Conservation (phyloP, 1,140 invertebrate species). For the Cryptotermes secundus region DNA sequence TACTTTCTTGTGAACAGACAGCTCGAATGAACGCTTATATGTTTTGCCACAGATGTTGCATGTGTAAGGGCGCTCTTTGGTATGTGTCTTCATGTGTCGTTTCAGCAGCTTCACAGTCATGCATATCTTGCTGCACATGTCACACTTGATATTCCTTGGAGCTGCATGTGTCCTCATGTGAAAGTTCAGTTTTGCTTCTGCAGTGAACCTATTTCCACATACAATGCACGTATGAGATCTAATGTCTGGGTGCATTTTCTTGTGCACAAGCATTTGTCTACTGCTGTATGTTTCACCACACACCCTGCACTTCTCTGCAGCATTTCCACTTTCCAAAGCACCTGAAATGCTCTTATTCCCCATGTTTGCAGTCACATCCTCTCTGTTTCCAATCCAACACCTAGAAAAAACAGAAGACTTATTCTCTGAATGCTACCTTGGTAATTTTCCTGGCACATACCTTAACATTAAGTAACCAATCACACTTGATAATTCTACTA, state of each 20-base stretch:
- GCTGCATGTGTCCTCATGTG: conserved; percentile 60
- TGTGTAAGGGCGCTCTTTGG: conserved; percentile 50
- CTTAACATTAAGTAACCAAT: too few relatives aligned
- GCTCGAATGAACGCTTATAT: conserved; percentile 51
- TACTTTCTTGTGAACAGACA: conserved; percentile 47
- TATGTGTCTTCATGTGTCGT: conserved; percentile 53
- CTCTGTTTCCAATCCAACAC: background rate
- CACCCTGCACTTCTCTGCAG: background rate
- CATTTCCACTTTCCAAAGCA: background rate
- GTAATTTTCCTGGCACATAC: background rate
- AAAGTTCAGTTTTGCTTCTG: conserved; percentile 61
- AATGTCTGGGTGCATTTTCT: conserved; percentile 55
- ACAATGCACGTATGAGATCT: conserved; percentile 46
- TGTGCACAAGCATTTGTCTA: background rate
- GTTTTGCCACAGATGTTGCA: conserved; percentile 51
- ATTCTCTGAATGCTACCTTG: background rate
- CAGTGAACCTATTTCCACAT: conserved; percentile 60
- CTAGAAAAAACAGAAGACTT: background rate
- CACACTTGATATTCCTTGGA: conserved; percentile 50
- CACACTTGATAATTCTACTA: too few relatives aligned
- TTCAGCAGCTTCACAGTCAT: conserved; percentile 46
- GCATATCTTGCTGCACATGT: conserved; percentile 52
- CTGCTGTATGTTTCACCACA: background rate
- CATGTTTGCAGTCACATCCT: background rate
- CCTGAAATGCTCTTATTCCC: background rate